Percentiles rank a stretch among this genome's conserved stretches.
Evolutionary conservation across 2,888 invertebrate species (phyloP).

Genomic region (Stenolophus ochropezus): DNA sequence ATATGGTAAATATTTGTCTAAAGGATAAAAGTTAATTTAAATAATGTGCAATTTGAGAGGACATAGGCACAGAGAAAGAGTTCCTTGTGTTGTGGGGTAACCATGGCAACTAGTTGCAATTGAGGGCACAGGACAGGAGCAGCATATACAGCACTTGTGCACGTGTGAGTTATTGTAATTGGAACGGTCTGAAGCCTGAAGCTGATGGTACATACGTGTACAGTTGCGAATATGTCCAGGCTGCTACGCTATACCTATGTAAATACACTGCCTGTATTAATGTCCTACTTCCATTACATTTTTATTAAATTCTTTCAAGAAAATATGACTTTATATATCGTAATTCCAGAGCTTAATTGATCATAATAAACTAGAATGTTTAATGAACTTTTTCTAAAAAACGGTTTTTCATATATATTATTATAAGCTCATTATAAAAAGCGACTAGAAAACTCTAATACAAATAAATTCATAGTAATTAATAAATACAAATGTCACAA

Average conservation of each 20-base stretch:
- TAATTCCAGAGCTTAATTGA: too few species aligned
- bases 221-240: background rate
- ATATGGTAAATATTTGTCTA: background rate
- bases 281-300: background rate
- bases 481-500: too few species aligned
- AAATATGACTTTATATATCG: too few species aligned
- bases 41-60: too few species aligned
- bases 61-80: background rate
- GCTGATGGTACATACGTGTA: background rate
- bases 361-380: too few species aligned
- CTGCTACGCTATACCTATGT: background rate
- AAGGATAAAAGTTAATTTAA: background rate
- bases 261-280: background rate
- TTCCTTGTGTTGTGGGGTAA: background rate
- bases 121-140: background rate
- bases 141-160: background rate
- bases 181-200: background rate
- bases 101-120: background rate
- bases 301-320: background rate
- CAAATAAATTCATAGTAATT: too few species aligned
- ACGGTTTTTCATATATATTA: too few species aligned
- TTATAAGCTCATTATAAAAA: too few species aligned
- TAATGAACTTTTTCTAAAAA: too few species aligned
- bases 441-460: too few species aligned
- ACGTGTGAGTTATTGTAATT: slow-evolving; percentile 21